phyloP scores from a whole-genome alignment of 2,797 vertebrate genomes.

The Anguilla obscura region DNA sequence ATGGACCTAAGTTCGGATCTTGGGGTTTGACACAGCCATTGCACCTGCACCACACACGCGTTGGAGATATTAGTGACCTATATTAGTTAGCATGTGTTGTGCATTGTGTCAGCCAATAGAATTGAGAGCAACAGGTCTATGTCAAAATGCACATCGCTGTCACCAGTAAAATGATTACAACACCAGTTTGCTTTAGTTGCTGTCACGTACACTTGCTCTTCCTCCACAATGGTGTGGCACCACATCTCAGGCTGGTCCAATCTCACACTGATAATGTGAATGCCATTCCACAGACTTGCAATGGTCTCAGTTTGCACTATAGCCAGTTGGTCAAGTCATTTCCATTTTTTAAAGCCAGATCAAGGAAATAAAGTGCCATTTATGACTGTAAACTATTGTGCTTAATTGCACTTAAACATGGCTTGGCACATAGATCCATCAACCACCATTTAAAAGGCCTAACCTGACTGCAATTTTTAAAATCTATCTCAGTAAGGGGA shows the following conservation, averaged over 20 bases:
- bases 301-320: background rate
- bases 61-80: background rate
- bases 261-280: background rate
- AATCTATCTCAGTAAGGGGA: background rate
- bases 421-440: background rate
- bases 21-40: background rate
- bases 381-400: background rate
- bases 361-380: background rate
- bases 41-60: background rate
- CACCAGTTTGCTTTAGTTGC: background rate
- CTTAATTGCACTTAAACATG: background rate
- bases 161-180: background rate
- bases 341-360: background rate
- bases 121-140: background rate
- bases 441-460: background rate
- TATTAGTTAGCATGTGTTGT: background rate
- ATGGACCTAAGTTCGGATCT: background rate
- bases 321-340: background rate
- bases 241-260: background rate
- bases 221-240: background rate
- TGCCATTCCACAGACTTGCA: background rate
- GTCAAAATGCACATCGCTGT: background rate
- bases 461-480: background rate
- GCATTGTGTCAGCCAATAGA: background rate
- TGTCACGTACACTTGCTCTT: background rate